These are phyloP conservation scores for Ceratitis capitata DNA, from an alignment of 1,140 invertebrate genomes.

Conservation along the genomic window DNA sequence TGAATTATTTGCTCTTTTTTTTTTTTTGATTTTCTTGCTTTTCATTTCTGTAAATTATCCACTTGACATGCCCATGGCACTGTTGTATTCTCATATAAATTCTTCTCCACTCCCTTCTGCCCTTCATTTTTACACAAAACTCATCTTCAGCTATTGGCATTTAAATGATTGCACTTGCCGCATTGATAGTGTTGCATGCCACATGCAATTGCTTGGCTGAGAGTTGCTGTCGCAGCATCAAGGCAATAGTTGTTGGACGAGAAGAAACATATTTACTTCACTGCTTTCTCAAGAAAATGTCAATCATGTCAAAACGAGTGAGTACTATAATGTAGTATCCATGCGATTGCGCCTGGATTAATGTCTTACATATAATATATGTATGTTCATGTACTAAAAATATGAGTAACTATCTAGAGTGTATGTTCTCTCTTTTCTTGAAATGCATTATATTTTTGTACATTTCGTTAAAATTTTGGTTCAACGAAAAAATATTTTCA, in stretches of 20 bases:
- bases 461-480: no score
- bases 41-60: conserved; percentile 28
- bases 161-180: conserved; percentile 30
- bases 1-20: not conserved
- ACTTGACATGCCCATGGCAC: not conserved
- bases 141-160: conserved; percentile 16
- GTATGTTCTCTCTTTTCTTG: no score
- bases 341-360: not conserved
- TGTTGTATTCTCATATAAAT: not conserved
- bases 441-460: no score
- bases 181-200: conserved; percentile 24
- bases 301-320: conserved; percentile 33
- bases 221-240: not conserved
- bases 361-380: not conserved
- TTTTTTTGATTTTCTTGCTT: not conserved
- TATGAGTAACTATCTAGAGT: not conserved
- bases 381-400: not conserved
- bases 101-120: not conserved
- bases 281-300: conserved; percentile 18
- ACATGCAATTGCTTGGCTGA: not conserved
- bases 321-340: not conserved
- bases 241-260: not conserved
- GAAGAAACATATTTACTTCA: not conserved
- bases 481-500: no score
- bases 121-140: not conserved